These are phyloP conservation scores for Elegia similella DNA, from an alignment of 2,888 invertebrate genomes.

Conservation along the genomic window DNA sequence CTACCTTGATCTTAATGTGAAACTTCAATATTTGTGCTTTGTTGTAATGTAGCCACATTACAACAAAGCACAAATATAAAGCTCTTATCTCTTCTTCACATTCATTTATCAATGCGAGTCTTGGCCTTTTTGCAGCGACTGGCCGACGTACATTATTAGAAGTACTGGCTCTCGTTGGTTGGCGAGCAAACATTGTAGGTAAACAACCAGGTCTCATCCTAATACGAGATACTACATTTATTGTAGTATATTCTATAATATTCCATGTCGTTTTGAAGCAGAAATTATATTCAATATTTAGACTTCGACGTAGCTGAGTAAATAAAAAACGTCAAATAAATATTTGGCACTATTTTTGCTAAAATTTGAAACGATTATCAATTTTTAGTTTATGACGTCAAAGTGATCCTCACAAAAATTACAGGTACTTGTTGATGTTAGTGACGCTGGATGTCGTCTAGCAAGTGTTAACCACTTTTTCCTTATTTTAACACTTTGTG, in stretches of 20 bases:
- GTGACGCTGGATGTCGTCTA: neutral
- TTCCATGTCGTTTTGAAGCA: constrained; percentile 30
- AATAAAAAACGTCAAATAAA: too few species aligned
- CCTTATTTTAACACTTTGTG: neutral
- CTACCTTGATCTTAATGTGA: too few species aligned
- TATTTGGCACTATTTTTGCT: too few species aligned
- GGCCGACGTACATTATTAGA: neutral
- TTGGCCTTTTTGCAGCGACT: neutral
- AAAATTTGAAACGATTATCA: constrained; percentile 15
- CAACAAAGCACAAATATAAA: too few species aligned
- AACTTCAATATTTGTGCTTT: too few species aligned
- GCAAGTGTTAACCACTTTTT: neutral
- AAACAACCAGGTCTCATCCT: constrained; percentile 28
- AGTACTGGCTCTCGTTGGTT: constrained; percentile 2
- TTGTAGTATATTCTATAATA: constrained; percentile 30
- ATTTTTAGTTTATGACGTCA: too few species aligned
- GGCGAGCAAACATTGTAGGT: constrained; percentile 28
- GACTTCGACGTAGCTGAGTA: too few species aligned
- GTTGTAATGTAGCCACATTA: too few species aligned
- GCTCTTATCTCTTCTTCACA: too few species aligned
- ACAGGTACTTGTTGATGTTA: neutral
- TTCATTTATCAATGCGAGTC: neutral
- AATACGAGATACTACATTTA: constrained; percentile 25
- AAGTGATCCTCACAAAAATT: constrained; percentile 28
- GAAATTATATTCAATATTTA: too few species aligned